Conservation (phyloP, 2,888 invertebrate species). For the Pseudeuparius sepicola region DNA sequence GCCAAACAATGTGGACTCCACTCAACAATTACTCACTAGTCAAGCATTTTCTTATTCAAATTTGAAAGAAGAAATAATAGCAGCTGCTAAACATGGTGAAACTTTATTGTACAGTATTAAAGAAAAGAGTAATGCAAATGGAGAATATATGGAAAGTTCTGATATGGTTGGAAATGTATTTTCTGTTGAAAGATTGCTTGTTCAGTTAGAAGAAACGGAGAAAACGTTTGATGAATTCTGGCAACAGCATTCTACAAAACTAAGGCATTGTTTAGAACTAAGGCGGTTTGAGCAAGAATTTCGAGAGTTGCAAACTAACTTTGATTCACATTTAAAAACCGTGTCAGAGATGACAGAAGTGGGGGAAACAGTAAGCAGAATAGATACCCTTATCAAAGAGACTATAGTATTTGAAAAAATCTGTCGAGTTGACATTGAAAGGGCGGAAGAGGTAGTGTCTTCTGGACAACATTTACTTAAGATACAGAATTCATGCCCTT, state of each 20-base stretch:
- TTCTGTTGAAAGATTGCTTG: slow-evolving; percentile 82
- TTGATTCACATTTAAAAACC: slow-evolving; percentile 69
- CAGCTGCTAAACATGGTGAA: slow-evolving; percentile 84
- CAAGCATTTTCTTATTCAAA: slow-evolving; percentile 64
- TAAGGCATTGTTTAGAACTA: slow-evolving; percentile 83
- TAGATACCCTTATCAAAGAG: slow-evolving; percentile 69
- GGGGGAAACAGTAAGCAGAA: slow-evolving; percentile 75
- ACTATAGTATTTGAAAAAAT: slow-evolving; percentile 68
- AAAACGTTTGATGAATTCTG: slow-evolving; percentile 91
- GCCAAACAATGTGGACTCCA: slow-evolving; percentile 88
- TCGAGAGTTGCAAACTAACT: slow-evolving; percentile 75
- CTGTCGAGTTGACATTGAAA: slow-evolving; percentile 71
- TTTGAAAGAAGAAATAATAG: slow-evolving; percentile 75
- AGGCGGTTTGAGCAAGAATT: slow-evolving; percentile 93
- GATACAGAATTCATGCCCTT: slow-evolving; percentile 73
- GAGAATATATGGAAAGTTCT: slow-evolving; percentile 45
- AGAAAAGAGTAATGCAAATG: slow-evolving; percentile 43
- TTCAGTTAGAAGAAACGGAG: slow-evolving; percentile 91
- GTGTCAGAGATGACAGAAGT: slow-evolving; percentile 79
- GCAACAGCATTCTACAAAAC: slow-evolving; percentile 80
- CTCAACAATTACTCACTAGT: slow-evolving; percentile 73
- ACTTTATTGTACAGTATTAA: slow-evolving; percentile 68
- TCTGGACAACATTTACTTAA: slow-evolving; percentile 75
- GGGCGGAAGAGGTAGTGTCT: slow-evolving; percentile 71
- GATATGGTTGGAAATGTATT: slow-evolving; percentile 76